Base-by-base conservation (phyloP, 2,888 invertebrate genomes). In the Conus canariensis region DNA sequence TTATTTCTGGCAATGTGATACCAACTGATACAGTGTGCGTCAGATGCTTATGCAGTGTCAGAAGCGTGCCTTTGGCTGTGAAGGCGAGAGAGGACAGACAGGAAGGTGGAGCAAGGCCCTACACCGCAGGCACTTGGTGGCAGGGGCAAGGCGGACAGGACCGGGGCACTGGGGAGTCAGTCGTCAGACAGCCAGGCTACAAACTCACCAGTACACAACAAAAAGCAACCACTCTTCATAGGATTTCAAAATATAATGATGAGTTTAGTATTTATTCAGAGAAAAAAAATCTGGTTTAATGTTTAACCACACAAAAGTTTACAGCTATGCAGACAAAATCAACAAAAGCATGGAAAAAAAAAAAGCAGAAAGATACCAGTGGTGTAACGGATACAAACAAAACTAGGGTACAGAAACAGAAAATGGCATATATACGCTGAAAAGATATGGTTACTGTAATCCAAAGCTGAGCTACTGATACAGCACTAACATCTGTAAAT, bases 241-340 rank as follows among this genome's bases (percentile, higher is more conserved):
- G 90, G 89, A 86, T 88, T 90, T 87, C 87, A 90, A 90, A 91
- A 90, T 91, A 90, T 90, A 90, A 59, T 91, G 83, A 90, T 91
- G 82, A 91, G 86, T 91, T 91, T 91, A 91, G 90, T 91, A 90
- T 90, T 91, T 91, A 90, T 90, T 91, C 90, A 85, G 83, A 89
- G 58, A 83, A 58, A 89, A 88, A 64, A 89, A 88, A 85, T 90
- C 89, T 87, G 85, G 88, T 87, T 85, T 70, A 83, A 88, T 88
- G 88, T 90, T 91, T 91, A 90, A 91, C 87, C 87, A 87, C 91
- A 91, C 90, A 74, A 70, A 91, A 85, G 12, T 90, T 88, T 80
- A 90, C 89, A 90, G 88, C 91, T 90, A 91, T 90, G 91, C 91
- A 90, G 91, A 90, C 90, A 88, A 88, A 91, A 86, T 25, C 25